Percentiles rank a stretch among this genome's conserved stretches.
These are phyloP conservation scores for Choristoneura rosaceana DNA, from an alignment of 2,888 invertebrate species.

Conservation along the genomic window DNA sequence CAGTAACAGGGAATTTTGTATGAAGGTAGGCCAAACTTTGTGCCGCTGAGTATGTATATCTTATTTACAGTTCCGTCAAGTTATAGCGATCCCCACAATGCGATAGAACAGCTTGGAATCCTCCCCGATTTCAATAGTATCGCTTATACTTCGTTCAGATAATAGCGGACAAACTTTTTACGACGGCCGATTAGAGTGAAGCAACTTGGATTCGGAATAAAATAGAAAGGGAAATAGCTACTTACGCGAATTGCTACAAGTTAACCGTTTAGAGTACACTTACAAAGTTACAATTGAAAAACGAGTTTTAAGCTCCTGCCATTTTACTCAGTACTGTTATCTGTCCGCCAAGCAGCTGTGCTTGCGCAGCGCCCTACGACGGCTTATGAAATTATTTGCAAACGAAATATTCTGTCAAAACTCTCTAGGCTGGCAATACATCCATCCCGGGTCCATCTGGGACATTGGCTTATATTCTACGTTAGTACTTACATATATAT, in stretches of 20 bases:
- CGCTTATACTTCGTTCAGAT: conserved; percentile 33
- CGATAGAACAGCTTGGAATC: conserved; percentile 16
- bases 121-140: conserved; percentile 35
- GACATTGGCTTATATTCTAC: too few species aligned
- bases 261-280: conserved; percentile 45
- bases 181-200: conserved; percentile 59
- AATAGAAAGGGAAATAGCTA: conserved; percentile 49
- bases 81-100: not conserved
- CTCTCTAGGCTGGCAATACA: too few species aligned
- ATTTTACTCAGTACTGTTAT: too few species aligned
- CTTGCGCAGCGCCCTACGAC: too few species aligned
- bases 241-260: conserved; percentile 49
- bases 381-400: too few species aligned
- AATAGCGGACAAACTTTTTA: conserved; percentile 50
- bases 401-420: too few species aligned
- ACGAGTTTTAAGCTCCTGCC: not conserved
- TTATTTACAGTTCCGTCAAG: not conserved
- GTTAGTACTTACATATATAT: too few species aligned
- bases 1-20: too few species aligned
- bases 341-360: too few species aligned
- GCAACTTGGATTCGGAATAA: conserved; percentile 56
- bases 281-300: conserved; percentile 9
- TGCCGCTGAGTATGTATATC: not conserved
- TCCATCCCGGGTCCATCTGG: too few species aligned
- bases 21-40: too few species aligned